These are phyloP conservation scores for Cynaeus angustus DNA, from an alignment of 2,888 invertebrate genomes.

Conservation along the genomic window DNA sequence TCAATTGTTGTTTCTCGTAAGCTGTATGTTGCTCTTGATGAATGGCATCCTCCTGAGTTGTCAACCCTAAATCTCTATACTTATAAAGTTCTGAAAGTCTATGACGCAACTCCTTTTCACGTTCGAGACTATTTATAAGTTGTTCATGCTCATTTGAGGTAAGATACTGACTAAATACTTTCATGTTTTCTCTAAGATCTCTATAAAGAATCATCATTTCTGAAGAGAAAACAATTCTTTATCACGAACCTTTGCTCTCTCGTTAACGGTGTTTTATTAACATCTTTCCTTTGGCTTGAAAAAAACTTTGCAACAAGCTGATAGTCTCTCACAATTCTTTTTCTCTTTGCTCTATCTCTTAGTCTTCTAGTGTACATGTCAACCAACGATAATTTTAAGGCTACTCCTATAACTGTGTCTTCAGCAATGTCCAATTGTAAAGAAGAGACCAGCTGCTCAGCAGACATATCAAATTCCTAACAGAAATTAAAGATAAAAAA, in stretches of 20 bases:
- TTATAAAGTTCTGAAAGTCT: slow-evolving; percentile 88
- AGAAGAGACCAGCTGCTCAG: slow-evolving; percentile 91
- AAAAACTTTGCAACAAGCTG: slow-evolving; percentile 92
- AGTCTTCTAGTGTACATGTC: slow-evolving; percentile 91
- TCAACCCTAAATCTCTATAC: slow-evolving; percentile 90
- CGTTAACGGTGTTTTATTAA: slow-evolving; percentile 73
- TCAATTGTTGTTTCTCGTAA: slow-evolving; percentile 77
- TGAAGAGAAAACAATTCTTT: too few species aligned
- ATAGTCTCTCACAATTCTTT: slow-evolving; percentile 92
- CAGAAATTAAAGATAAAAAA: background rate
- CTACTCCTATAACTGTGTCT: slow-evolving; percentile 92
- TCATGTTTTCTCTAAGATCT: slow-evolving; percentile 87
- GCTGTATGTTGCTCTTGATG: slow-evolving; percentile 89
- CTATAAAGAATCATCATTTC: slow-evolving; percentile 66
- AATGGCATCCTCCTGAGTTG: slow-evolving; percentile 87
- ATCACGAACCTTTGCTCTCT: slow-evolving; percentile 87
- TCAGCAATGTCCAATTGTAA: slow-evolving; percentile 86
- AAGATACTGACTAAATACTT: slow-evolving; percentile 91
- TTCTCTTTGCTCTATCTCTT: slow-evolving; percentile 89
- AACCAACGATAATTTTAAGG: slow-evolving; percentile 91
- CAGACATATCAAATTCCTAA: slow-evolving; percentile 92
- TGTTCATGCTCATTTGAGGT: slow-evolving; percentile 89
- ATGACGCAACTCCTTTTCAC: slow-evolving; percentile 88
- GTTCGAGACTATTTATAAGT: slow-evolving; percentile 84
- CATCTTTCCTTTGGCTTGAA: slow-evolving; percentile 73